phyloP scores from a whole-genome alignment of 2,113 vertebrate genomes.

The Equus quagga region DNA sequence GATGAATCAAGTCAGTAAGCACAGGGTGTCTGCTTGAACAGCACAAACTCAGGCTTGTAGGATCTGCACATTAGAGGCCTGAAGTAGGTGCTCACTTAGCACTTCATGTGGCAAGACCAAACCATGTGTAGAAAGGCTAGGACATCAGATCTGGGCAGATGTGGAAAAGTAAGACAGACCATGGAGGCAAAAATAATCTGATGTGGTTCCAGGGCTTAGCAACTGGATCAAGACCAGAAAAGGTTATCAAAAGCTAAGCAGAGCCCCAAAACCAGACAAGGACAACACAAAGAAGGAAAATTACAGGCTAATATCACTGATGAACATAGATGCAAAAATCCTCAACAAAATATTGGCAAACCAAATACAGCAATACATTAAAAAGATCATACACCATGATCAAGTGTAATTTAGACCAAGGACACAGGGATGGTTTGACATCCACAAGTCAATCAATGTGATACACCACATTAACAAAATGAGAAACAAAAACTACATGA shows the following conservation, averaged over 20 bases:
- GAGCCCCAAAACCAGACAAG: background rate
- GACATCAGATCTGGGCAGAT: background rate
- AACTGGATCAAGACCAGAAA: background rate
- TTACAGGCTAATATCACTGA: no score
- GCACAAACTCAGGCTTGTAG: background rate
- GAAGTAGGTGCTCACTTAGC: background rate
- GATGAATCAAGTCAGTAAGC: background rate
- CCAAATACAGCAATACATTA: no score
- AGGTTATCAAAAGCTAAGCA: background rate
- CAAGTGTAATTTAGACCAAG: no score
- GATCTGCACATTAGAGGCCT: background rate
- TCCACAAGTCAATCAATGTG: no score
- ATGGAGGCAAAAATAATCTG: background rate
- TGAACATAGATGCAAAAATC: no score
- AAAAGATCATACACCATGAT: no score
- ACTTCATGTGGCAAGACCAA: background rate
- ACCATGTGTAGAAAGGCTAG: fast-evolving
- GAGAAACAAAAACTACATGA: no score
- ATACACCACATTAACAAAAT: no score
- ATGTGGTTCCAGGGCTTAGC: background rate
- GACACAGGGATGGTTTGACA: no score
- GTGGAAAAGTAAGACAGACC: background rate
- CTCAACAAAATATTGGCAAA: no score
- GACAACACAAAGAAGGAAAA: no score
- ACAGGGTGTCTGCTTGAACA: background rate